Conservation (phyloP, 1,140 invertebrate species). For the Potamilus streckersoni region DNA sequence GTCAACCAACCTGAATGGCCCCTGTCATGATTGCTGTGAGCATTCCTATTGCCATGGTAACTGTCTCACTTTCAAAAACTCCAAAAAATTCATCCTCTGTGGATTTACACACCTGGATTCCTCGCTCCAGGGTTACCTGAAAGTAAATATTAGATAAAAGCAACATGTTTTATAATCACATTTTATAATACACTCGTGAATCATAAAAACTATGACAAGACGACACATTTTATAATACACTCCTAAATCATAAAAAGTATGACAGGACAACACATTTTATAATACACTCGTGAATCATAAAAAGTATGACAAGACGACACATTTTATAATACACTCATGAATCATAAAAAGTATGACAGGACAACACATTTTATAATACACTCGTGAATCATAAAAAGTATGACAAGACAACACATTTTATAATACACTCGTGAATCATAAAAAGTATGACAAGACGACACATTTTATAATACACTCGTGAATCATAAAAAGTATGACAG, state of each 20-base stretch:
- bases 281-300: too few species aligned
- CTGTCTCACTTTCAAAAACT: conserved; percentile 61
- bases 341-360: too few species aligned
- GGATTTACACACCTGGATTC: conserved; percentile 46
- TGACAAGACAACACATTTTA: not conserved
- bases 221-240: too few species aligned
- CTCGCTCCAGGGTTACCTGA: conserved; percentile 59
- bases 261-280: too few species aligned
- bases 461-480: not conserved
- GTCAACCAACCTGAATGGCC: conserved; percentile 42
- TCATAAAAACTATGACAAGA: not conserved
- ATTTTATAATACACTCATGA: too few species aligned
- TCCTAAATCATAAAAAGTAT: too few species aligned
- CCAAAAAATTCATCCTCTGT: conserved; percentile 44
- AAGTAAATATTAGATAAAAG: conserved; percentile 11
- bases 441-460: too few species aligned
- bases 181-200: not conserved
- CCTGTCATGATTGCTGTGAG: conserved; percentile 57
- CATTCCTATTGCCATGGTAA: conserved; percentile 64
- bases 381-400: too few species aligned
- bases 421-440: not conserved
- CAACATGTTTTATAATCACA: not conserved
- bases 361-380: too few species aligned
- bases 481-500: not conserved
- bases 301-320: too few species aligned